Conservation (phyloP, 2,797 vertebrate species). For the Pogonophryne albipinna region DNA sequence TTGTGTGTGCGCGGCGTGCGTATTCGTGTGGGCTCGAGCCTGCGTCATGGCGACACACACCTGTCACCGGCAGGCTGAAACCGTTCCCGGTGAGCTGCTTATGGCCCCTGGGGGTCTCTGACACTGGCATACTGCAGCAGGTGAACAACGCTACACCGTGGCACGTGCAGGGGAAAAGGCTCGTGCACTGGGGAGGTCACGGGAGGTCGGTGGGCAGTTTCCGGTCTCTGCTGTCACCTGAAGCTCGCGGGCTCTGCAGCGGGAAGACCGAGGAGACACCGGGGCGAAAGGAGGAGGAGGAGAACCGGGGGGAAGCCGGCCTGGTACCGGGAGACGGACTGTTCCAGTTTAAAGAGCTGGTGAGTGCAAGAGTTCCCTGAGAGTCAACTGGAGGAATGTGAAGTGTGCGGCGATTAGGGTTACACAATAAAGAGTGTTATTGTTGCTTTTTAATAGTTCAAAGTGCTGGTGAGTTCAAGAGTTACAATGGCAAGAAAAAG, state of each 20-base stretch:
- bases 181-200: constrained; percentile 42
- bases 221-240: neutral
- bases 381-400: no score
- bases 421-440: no score
- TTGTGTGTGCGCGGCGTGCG: constrained; percentile 40
- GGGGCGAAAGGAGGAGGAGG: neutral
- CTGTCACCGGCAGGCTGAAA: constrained; percentile 27
- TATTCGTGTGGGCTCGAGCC: constrained; percentile 42
- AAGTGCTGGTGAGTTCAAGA: constrained; percentile 76
- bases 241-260: constrained; percentile 58
- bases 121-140: constrained; percentile 15
- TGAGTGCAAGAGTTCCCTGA: no score
- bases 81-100: neutral
- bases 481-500: no score
- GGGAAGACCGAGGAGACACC: constrained; percentile 38
- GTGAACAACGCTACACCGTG: neutral
- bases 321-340: constrained; percentile 71
- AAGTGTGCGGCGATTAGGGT: no score
- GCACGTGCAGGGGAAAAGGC: neutral
- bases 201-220: constrained; percentile 22
- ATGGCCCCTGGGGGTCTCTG: neutral
- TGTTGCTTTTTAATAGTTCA: constrained; percentile 67
- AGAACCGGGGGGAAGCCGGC: constrained; percentile 16
- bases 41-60: constrained; percentile 61
- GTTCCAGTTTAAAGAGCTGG: constrained; percentile 87